A percentile compares a stretch with the other conserved stretches of the same genome.
These are phyloP conservation scores for Ispidina picta DNA, from an alignment of 2,797 vertebrate species.

Conservation along the genomic window DNA sequence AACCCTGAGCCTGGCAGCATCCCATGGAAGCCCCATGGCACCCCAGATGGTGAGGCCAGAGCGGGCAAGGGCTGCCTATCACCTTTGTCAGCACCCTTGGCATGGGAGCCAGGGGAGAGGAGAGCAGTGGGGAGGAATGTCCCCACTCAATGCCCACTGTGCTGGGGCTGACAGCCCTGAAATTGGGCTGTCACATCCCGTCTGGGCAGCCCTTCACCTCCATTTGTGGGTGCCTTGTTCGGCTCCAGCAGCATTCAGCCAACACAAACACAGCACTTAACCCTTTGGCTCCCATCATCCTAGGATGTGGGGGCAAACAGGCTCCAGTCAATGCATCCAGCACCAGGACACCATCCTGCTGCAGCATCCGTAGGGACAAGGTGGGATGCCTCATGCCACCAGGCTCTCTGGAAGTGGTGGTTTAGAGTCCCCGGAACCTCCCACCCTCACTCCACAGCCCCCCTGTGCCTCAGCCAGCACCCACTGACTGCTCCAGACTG, in stretches of 20 bases:
- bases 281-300: constrained; percentile 44
- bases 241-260: constrained; percentile 45
- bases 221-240: constrained; percentile 63
- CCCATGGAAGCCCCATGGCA: neutral
- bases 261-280: constrained; percentile 71
- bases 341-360: neutral
- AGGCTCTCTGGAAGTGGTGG: neutral
- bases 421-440: neutral
- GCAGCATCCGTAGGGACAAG: neutral
- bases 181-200: constrained; percentile 70
- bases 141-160: constrained; percentile 53
- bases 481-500: fast-evolving
- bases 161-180: constrained; percentile 70
- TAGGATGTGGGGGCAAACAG: neutral
- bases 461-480: fast-evolving
- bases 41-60: neutral
- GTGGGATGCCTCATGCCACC: too few relatives aligned
- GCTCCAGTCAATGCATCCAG: neutral
- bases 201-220: constrained; percentile 67
- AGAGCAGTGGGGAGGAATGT: constrained; percentile 42
- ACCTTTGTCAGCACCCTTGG: neutral
- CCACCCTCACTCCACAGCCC: neutral
- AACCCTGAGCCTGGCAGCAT: neutral
- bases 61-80: neutral
- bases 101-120: constrained; percentile 41